Conservation (phyloP, 2,888 invertebrate genomes). For the Lordiphosa andalusiaca region DNA sequence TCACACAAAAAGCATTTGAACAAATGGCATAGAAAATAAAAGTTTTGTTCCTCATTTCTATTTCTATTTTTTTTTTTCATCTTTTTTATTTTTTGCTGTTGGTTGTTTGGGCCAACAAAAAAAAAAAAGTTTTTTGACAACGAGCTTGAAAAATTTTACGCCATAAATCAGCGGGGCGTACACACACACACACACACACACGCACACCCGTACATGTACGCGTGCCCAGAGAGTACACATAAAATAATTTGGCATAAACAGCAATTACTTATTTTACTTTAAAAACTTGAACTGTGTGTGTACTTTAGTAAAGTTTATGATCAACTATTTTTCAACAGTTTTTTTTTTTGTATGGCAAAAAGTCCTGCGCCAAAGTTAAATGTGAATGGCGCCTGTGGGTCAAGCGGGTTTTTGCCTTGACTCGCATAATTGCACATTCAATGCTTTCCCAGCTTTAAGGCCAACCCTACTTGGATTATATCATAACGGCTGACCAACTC, state of each 20-base stretch:
- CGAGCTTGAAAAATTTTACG: conserved; percentile 50
- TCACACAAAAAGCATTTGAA: conserved; percentile 17
- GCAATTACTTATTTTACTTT: conserved; percentile 54
- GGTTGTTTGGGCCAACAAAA: conserved; percentile 8
- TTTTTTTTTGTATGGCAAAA: conserved; percentile 46
- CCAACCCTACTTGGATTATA: too few relatives aligned
- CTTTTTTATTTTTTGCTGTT: conserved; percentile 19
- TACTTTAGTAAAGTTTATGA: conserved; percentile 52
- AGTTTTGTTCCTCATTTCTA: conserved; percentile 17
- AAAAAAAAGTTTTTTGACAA: conserved; percentile 53
- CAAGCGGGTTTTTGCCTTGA: too few relatives aligned
- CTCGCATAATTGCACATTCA: too few relatives aligned
- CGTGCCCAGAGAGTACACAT: conserved; percentile 4
- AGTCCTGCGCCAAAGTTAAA: background rate
- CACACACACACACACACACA: conserved; percentile 9
- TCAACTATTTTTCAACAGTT: conserved; percentile 49
- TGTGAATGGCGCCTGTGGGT: too few relatives aligned
- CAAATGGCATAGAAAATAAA: conserved; percentile 33
- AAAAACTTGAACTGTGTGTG: conserved; percentile 52
- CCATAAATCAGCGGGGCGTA: conserved; percentile 65
- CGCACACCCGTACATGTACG: conserved; percentile 12
- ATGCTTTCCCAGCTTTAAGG: too few relatives aligned
- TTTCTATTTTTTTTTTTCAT: conserved; percentile 3
- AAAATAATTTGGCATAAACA: conserved; percentile 60
- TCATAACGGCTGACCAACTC: too few relatives aligned